These are phyloP conservation scores for Bimastos eiseni DNA, from an alignment of 2,888 invertebrate species.

Conservation along the genomic window DNA sequence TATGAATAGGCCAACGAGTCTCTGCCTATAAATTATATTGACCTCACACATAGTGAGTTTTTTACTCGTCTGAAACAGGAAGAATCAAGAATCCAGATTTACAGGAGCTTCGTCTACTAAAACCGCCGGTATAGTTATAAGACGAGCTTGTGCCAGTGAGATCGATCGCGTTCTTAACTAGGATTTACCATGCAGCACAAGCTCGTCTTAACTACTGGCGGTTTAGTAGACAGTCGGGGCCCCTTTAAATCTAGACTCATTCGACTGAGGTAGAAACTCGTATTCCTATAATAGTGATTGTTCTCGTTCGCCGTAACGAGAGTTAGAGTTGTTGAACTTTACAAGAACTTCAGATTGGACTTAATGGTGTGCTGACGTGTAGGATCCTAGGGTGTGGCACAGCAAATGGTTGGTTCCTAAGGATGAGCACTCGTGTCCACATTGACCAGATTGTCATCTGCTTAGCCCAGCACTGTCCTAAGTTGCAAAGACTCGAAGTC, in stretches of 20 bases:
- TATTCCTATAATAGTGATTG: not conserved
- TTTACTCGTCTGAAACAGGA: too few relatives aligned
- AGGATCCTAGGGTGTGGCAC: constrained; percentile 97
- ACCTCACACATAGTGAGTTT: too few relatives aligned
- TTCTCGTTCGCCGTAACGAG: not conserved
- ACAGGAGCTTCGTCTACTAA: too few relatives aligned
- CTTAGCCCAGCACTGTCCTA: constrained; percentile 87
- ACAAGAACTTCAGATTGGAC: not conserved
- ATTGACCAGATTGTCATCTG: constrained; percentile 95
- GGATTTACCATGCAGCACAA: too few relatives aligned
- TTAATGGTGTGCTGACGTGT: constrained; percentile 22
- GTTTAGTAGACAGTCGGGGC: not conserved
- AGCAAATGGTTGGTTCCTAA: constrained; percentile 90
- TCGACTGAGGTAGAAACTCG: too few relatives aligned
- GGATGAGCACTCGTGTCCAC: constrained; percentile 76
- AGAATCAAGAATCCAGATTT: too few relatives aligned
- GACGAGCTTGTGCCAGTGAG: too few relatives aligned
- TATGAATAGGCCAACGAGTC: too few relatives aligned
- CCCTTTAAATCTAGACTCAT: not conserved
- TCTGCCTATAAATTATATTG: too few relatives aligned
- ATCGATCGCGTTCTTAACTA: too few relatives aligned
- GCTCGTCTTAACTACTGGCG: not conserved
- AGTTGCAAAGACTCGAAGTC: constrained; percentile 86
- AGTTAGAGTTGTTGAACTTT: not conserved
- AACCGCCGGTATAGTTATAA: too few relatives aligned